Conservation (phyloP, 2,888 invertebrate genomes). For the Platerodrilus igneus region DNA sequence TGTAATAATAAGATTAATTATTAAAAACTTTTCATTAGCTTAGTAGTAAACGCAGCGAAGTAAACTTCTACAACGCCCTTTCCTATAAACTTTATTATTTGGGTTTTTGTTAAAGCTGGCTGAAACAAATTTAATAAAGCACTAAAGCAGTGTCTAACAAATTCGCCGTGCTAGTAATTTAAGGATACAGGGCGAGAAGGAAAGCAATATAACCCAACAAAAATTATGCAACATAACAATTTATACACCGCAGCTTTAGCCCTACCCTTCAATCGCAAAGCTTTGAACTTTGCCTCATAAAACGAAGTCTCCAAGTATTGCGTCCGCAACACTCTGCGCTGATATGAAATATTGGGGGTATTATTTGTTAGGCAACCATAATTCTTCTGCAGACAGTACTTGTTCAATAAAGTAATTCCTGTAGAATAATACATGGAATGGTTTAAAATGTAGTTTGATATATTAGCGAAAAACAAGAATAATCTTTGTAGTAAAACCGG, state of each 20-base stretch:
- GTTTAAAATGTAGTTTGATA: constrained; percentile 7
- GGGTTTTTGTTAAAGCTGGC: too few species aligned
- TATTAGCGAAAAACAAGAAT: constrained; percentile 14
- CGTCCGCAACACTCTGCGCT: constrained; percentile 43
- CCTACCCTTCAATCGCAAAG: constrained; percentile 25
- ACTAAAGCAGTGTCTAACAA: constrained; percentile 14
- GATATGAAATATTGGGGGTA: constrained; percentile 45
- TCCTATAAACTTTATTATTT: too few species aligned
- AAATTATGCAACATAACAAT: constrained; percentile 25
- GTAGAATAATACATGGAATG: constrained; percentile 15
- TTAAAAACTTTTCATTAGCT: too few species aligned
- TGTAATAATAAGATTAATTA: too few species aligned
- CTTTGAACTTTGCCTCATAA: constrained; percentile 36
- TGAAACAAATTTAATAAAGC: constrained; percentile 15
- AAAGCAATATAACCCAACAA: constrained; percentile 22
- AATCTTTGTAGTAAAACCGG: constrained; percentile 12
- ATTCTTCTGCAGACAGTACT: constrained; percentile 43
- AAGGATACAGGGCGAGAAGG: constrained; percentile 16
- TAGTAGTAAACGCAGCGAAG: too few species aligned
- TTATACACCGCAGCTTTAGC: constrained; percentile 24
- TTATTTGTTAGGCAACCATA: constrained; percentile 47
- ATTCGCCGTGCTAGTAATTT: constrained; percentile 17
- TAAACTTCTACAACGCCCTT: too few species aligned
- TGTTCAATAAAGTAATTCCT: constrained; percentile 25
- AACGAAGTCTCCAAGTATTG: constrained; percentile 36